Base-by-base conservation (phyloP, 2,888 invertebrate species). In the Incurvaria masculella region DNA sequence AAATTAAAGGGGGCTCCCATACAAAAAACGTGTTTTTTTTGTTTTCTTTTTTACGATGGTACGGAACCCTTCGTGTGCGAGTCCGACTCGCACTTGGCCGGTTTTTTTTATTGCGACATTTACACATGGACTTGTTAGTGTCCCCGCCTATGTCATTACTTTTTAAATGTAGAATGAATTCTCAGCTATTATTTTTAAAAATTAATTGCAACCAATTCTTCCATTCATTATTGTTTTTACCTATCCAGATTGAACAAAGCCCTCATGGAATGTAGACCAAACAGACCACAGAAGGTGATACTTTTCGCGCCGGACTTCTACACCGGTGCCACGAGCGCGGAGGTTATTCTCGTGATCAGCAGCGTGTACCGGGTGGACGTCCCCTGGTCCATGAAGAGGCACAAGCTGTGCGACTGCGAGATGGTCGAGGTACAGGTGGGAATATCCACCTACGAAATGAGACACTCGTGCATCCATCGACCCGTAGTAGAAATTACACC, bases 391-490 rank as follows among this genome's bases (percentile, higher is more conserved):
- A 52, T 78, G 42, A 61, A 70, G 2, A 64, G 78, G 42, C 68
- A 71, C 50, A 74, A 78, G 56, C 68, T 78, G 49, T 78, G 78
- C 54, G 68, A 72, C 21, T 78, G 78, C 51, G 64, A 65, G 42
- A 74, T 76, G 75, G 53, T 71, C 0, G 71, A 76, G 54, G 64
- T 72, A 1, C 59, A 69, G 60, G 55, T 60, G 6, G 78, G 75
- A 5, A 72, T 73, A 48, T 76, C 76, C 0, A 64, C 61, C 21
- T 79, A 65, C 49, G 69, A 66, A 50, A 71, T 68, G 74, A 66
- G 62, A 44, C 78, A 79, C 45, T 64, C 63, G 1, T 79, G 79
- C 53, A 48, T 55, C 1, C 79, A 79, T 51, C 65, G 79, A 52
- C 33, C 56, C 4, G 56, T 73, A 50, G 61, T 75, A 14, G 68